These are phyloP conservation scores for Stenichneumon culpator DNA, from an alignment of 2,888 invertebrate species.

Conservation along the genomic window DNA sequence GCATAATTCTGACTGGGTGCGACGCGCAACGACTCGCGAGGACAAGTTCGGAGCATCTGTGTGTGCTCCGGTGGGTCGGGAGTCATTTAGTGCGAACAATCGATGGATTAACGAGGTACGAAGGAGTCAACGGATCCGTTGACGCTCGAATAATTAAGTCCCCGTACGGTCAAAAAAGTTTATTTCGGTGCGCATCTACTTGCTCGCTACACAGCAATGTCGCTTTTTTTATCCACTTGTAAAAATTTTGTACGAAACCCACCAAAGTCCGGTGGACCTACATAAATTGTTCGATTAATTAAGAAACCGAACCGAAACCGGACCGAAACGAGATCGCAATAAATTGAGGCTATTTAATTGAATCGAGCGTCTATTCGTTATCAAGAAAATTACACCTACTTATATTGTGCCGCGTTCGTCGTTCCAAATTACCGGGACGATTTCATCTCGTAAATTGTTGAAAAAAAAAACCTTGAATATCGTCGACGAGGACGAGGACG, in stretches of 20 bases:
- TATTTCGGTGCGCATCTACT: not conserved
- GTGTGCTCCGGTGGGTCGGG: constrained; percentile 25
- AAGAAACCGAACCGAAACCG: constrained; percentile 14
- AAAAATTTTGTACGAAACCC: not conserved
- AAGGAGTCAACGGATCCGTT: constrained; percentile 41
- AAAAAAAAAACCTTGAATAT: constrained; percentile 20
- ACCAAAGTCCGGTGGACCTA: not conserved
- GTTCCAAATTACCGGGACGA: constrained; percentile 53
- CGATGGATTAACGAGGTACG: constrained; percentile 26
- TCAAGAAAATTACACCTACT: constrained; percentile 31
- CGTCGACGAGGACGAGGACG: constrained; percentile 44
- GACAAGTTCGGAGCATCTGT: constrained; percentile 41
- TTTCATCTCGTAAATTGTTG: constrained; percentile 64
- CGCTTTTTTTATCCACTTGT: too few relatives aligned
- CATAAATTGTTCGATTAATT: constrained; percentile 9
- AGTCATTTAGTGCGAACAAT: constrained; percentile 37
- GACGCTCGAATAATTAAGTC: constrained; percentile 56
- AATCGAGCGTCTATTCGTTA: constrained; percentile 52
- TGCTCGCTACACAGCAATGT: not conserved
- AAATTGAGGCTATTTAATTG: constrained; percentile 62
- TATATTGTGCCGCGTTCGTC: constrained; percentile 23
- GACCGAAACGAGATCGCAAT: constrained; percentile 52
- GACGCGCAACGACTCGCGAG: constrained; percentile 15
- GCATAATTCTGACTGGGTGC: constrained; percentile 32
- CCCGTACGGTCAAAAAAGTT: not conserved